Conservation (phyloP, 2,797 vertebrate genomes). For the Sebastes paucispinis region DNA sequence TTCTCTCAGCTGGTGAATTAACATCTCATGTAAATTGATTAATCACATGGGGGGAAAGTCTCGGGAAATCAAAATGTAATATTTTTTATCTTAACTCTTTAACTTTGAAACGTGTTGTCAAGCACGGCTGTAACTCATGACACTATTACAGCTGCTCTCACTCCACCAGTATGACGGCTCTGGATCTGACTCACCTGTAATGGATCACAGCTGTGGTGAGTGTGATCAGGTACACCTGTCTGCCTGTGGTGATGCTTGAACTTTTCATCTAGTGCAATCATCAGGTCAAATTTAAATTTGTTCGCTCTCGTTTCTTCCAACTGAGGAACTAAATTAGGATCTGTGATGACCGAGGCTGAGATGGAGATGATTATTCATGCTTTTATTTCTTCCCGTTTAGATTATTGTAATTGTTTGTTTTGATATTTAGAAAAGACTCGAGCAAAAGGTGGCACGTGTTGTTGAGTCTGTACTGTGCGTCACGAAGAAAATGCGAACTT, state of each 20-base stretch:
- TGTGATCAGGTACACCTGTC: not conserved
- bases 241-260: not conserved
- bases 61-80: not conserved
- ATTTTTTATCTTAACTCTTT: not conserved
- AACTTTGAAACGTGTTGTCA: too few relatives aligned
- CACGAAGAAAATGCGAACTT: too few relatives aligned
- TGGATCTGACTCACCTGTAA: not conserved
- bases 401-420: too few relatives aligned
- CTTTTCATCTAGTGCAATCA: not conserved
- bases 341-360: too few relatives aligned
- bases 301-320: too few relatives aligned
- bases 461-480: too few relatives aligned
- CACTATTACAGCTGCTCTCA: not conserved
- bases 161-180: not conserved
- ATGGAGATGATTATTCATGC: too few relatives aligned
- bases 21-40: not conserved
- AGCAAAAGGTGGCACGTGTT: too few relatives aligned
- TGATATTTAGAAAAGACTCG: too few relatives aligned
- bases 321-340: too few relatives aligned
- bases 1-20: not conserved
- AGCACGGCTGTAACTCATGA: not conserved
- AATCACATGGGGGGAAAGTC: not conserved
- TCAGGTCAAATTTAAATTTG: not conserved
- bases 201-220: not conserved
- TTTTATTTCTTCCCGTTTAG: too few relatives aligned